phyloP scores from a whole-genome alignment of 2,113 vertebrate genomes.

The Scomber scombrus region DNA sequence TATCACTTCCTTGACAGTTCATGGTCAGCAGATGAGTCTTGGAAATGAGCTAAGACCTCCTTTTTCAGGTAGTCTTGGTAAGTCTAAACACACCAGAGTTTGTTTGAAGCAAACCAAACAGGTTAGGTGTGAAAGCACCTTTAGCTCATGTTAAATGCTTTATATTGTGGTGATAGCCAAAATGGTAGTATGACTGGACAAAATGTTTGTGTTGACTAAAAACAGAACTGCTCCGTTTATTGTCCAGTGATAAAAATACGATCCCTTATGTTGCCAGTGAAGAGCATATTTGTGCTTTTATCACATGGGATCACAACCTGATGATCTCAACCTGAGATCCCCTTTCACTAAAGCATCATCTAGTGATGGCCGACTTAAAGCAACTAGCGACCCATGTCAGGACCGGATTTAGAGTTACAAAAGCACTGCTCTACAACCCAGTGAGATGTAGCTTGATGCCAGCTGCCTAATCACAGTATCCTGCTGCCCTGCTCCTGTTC shows the following conservation, averaged over 20 bases:
- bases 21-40: too few species aligned
- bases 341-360: slow-evolving; percentile 55
- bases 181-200: not conserved
- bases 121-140: too few species aligned
- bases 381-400: slow-evolving; percentile 54
- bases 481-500: slow-evolving; percentile 41
- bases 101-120: too few species aligned
- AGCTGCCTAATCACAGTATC: slow-evolving; percentile 61
- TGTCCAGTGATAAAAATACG: slow-evolving; percentile 25
- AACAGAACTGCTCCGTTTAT: slow-evolving; percentile 30
- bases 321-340: slow-evolving; percentile 49
- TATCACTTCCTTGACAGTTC: too few species aligned
- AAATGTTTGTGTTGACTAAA: slow-evolving; percentile 12
- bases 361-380: slow-evolving; percentile 47
- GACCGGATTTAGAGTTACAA: slow-evolving; percentile 54
- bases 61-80: too few species aligned
- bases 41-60: too few species aligned
- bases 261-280: too few species aligned
- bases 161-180: not conserved
- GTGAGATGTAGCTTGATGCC: slow-evolving; percentile 58
- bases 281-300: slow-evolving; percentile 33
- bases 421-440: slow-evolving; percentile 59
- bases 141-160: not conserved
- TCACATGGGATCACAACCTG: slow-evolving; percentile 38
- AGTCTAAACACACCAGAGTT: too few species aligned